Evolutionary conservation across 2,888 invertebrate genomes (phyloP).

Genomic region (Pseudococcus jackbeardsleyi): DNA sequence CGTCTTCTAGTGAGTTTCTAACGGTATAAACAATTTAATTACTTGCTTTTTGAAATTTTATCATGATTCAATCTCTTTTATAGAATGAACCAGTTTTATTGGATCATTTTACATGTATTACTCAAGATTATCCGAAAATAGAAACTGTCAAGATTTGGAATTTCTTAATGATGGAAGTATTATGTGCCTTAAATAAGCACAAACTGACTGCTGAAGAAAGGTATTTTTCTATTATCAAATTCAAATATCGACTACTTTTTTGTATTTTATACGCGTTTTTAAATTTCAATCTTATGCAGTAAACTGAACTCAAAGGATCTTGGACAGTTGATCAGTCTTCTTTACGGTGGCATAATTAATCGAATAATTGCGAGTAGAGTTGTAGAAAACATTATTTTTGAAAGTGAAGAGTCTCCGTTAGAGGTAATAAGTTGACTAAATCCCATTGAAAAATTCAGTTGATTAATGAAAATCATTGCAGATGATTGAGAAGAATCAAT

Average conservation of each 20-base stretch:
- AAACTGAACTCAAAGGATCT: slow-evolving; percentile 73
- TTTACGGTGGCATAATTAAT: slow-evolving; percentile 77
- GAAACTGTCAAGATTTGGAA: slow-evolving; percentile 77
- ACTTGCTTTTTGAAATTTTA: neutral
- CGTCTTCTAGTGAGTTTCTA: slow-evolving; percentile 77
- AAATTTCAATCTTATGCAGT: slow-evolving; percentile 69
- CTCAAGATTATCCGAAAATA: slow-evolving; percentile 71
- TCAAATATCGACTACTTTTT: too few species aligned
- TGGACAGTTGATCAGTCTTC: slow-evolving; percentile 76
- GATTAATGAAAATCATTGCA: slow-evolving; percentile 67
- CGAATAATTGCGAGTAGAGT: slow-evolving; percentile 74
- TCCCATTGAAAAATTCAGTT: neutral
- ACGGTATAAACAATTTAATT: neutral
- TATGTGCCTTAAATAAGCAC: slow-evolving; percentile 78
- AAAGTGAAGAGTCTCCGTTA: slow-evolving; percentile 70
- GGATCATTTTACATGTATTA: slow-evolving; percentile 74
- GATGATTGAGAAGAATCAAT: slow-evolving; percentile 77
- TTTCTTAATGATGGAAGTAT: slow-evolving; percentile 79
- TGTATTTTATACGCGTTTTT: neutral
- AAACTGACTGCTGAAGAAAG: slow-evolving; percentile 75
- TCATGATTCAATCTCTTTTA: slow-evolving; percentile 67
- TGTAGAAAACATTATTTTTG: slow-evolving; percentile 72
- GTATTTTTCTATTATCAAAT: slow-evolving; percentile 70
- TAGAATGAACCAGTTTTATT: slow-evolving; percentile 76
- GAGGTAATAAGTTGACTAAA: slow-evolving; percentile 70